These are phyloP conservation scores for Chalcosyrphus nemorum DNA, from an alignment of 2,888 invertebrate genomes.

Conservation along the genomic window DNA sequence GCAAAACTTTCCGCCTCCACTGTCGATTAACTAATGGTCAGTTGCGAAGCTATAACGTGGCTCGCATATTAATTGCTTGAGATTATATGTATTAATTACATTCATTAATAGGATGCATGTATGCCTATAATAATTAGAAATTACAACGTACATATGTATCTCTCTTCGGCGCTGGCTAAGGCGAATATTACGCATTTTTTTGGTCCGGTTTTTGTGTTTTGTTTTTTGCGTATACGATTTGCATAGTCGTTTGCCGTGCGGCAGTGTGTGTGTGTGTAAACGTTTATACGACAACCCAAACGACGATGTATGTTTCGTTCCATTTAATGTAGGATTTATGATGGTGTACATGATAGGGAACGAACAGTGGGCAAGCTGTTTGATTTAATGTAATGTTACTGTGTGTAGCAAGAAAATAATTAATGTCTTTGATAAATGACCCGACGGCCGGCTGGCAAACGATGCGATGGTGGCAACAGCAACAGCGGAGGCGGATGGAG, in stretches of 20 bases:
- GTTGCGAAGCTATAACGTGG: slow-evolving; percentile 26
- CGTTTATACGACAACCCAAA: background rate
- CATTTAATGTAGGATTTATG: slow-evolving; percentile 63
- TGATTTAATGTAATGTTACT: slow-evolving; percentile 60
- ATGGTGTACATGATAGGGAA: slow-evolving; percentile 54
- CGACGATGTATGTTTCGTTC: slow-evolving; percentile 32
- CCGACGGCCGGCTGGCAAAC: slow-evolving; percentile 4
- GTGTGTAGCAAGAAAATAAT: slow-evolving; percentile 64
- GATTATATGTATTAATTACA: slow-evolving; percentile 67
- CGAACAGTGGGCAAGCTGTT: slow-evolving; percentile 68
- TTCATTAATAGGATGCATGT: slow-evolving; percentile 68
- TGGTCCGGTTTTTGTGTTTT: background rate
- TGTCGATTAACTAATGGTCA: slow-evolving; percentile 40
- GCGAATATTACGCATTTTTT: slow-evolving; percentile 3
- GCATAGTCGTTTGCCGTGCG: slow-evolving; percentile 49
- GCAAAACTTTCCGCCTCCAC: slow-evolving; percentile 18
- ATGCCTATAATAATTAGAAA: slow-evolving; percentile 64
- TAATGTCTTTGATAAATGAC: slow-evolving; percentile 70
- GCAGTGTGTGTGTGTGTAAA: background rate
- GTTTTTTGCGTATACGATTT: slow-evolving; percentile 35
- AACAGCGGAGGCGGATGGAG: too few relatives aligned
- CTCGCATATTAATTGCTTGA: slow-evolving; percentile 62
- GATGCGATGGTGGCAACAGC: too few relatives aligned
- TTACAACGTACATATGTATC: slow-evolving; percentile 33
- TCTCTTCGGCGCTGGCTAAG: too few relatives aligned